Base-by-base conservation (phyloP, 2,113 vertebrate genomes). In the Protobothrops mucrosquamatus region DNA sequence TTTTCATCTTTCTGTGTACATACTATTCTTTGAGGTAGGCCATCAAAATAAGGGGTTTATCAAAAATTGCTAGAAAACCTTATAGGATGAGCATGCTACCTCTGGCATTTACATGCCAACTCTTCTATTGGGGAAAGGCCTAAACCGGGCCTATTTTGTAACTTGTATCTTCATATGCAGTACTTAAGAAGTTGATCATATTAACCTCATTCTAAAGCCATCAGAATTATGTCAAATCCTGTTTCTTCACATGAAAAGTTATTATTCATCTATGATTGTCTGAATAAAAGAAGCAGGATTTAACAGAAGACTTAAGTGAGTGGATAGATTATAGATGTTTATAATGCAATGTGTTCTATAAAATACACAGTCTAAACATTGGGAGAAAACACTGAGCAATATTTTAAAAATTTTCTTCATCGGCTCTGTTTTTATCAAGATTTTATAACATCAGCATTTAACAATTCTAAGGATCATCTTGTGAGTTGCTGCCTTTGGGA, bases 1-100 rank as follows among this genome's bases (percentile, higher is more conserved):
- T 90, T 64, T n/a, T 90, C 56, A 26, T 86, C 26, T 85, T 20
- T 69, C 11, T 26, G n/a, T 69, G 29, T 61, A 24, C 46, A 54
- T 54, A 56, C 34, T 57, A 24, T 92, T 92, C 55, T 89, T 85
- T 92, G 56, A 90, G 89, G 57, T 15, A 43, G 88, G 55, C n/a
- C 26, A 90, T 85, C 57, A 52, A 61, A 90, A 51, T 51, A 54
- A 64, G 29, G 24, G 92, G 51, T 55, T 81, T n/a, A 29, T 89
- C 51, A 56, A 81, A 26, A 55, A 51, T 87, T 88, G 8, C 48
- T 56, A 18, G 48, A 23, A 92, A 92, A 26, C 81, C 15, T 12
- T n/a, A 59, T 51, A 86, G 26, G 34, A 81, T 81, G 74, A 81
- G 34, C 34, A 81, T 39, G 18, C 74, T 81, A 81, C 7, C 34